Percentiles rank a stretch among this genome's conserved stretches.
These are phyloP conservation scores for Cosmia pyralina DNA, from an alignment of 2,888 invertebrate species.

Conservation along the genomic window DNA sequence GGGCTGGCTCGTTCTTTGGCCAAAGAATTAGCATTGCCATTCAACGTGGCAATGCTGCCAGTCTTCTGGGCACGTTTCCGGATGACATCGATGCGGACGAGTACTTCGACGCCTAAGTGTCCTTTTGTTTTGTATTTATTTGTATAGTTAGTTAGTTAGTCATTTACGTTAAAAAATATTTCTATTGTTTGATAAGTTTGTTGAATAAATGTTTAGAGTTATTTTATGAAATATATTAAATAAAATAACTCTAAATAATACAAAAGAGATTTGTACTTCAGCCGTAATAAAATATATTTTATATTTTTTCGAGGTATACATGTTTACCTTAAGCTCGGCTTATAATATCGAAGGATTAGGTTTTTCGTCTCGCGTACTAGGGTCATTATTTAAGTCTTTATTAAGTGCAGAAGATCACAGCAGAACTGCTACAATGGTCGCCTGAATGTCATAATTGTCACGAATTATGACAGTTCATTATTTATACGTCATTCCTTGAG, in stretches of 20 bases:
- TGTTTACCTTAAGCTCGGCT: neutral
- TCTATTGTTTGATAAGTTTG: no score
- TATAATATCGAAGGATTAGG: conserved; percentile 15
- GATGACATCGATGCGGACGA: no score
- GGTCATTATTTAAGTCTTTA: neutral
- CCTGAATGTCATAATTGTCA: neutral
- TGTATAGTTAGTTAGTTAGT: no score
- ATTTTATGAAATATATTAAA: conserved; percentile 1
- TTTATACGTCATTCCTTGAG: neutral
- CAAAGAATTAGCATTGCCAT: no score
- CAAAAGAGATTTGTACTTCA: conserved; percentile 16
- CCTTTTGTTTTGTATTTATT: no score
- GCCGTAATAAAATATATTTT: neutral
- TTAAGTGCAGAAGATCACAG: neutral
- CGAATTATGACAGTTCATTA: neutral
- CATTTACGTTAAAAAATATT: no score
- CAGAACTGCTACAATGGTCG: neutral
- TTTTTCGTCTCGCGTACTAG: conserved; percentile 9
- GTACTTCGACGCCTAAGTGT: no score
- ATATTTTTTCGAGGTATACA: neutral
- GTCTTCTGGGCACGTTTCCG: no score
- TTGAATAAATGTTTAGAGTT: neutral
- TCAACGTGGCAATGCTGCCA: no score
- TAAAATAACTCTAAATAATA: conserved; percentile 4
- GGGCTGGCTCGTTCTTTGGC: no score